These are phyloP conservation scores for Palythoa caribaeorum DNA, from an alignment of 92 coral and sea anemone genomes.

Conservation along the genomic window DNA sequence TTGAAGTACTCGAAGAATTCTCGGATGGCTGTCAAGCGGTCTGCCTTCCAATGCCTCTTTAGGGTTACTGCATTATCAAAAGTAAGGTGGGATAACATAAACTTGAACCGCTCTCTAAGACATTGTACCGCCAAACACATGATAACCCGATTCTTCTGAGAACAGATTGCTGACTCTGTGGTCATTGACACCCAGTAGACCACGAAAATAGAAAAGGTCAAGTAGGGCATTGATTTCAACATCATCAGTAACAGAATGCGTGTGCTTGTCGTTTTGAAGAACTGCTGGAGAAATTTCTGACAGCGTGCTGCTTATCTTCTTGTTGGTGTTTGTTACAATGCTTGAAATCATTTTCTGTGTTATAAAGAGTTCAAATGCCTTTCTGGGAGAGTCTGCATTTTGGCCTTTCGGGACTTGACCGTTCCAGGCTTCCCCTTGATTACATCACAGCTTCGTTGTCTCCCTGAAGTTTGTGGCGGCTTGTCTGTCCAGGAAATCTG, in stretches of 20 bases:
- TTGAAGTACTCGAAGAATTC: not conserved
- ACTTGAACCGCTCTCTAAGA: constrained; percentile 3
- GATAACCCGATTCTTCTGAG: not conserved
- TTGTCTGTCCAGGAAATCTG: not conserved
- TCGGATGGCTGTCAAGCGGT: constrained; percentile 1
- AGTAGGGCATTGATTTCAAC: not conserved
- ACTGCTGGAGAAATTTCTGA: not conserved
- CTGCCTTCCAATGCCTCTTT: not conserved
- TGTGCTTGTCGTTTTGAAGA: too few relatives aligned
- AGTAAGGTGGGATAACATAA: not conserved
- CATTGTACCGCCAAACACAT: constrained; percentile 6
- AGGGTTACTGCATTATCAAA: constrained; percentile 1
- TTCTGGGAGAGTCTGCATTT: constrained; percentile 14
- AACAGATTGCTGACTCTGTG: too few relatives aligned
- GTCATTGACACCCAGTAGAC: not conserved
- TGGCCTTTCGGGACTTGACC: not conserved
- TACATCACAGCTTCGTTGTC: not conserved
- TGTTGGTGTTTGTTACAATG: constrained; percentile 2
- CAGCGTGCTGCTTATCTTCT: not conserved
- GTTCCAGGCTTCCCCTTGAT: not conserved
- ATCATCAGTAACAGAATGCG: not conserved
- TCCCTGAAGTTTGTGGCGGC: not conserved
- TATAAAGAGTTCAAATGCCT: constrained; percentile 26
- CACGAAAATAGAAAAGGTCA: constrained; percentile 12
- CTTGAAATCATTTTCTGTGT: constrained; percentile 18